Evolutionary conservation across 2,113 vertebrate genomes (phyloP).

Genomic region (Pollachius pollachius): DNA sequence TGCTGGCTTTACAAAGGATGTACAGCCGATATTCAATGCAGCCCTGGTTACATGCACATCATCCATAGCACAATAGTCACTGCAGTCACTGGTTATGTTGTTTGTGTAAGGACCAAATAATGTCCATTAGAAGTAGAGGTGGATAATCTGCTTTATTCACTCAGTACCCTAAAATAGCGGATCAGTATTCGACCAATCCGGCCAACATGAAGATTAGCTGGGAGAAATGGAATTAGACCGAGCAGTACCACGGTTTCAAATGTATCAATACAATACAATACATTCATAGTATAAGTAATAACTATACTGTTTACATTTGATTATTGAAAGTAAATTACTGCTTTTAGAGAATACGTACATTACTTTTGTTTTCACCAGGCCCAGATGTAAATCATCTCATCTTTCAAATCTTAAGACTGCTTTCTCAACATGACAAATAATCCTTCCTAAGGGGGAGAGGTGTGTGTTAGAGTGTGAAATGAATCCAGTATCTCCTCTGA

Average conservation of each 20-base stretch:
- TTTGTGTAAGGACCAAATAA: background rate
- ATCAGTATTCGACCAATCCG: constrained; percentile 20
- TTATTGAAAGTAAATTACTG: constrained; percentile 15
- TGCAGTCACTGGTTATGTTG: too few species aligned
- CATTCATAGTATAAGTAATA: too few species aligned
- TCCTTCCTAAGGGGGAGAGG: constrained; percentile 43
- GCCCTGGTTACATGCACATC: too few species aligned
- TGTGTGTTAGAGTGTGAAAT: constrained; percentile 67
- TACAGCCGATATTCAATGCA: too few species aligned
- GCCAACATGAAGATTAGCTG: constrained; percentile 19
- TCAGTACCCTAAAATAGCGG: constrained; percentile 11
- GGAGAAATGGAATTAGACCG: constrained; percentile 17
- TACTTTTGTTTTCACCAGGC: constrained; percentile 26
- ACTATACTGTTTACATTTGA: too few species aligned
- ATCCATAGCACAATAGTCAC: too few species aligned
- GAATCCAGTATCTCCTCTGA: constrained; percentile 49
- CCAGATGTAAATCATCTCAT: constrained; percentile 50
- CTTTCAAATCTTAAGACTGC: constrained; percentile 35
- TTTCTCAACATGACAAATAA: constrained; percentile 53
- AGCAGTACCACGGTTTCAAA: constrained; percentile 2
- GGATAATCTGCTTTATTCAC: constrained; percentile 10
- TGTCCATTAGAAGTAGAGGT: constrained; percentile 7
- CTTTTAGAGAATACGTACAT: constrained; percentile 34
- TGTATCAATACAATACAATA: too few species aligned
- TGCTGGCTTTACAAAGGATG: too few species aligned